Percentiles rank a stretch among this genome's conserved stretches.
phyloP scores from a whole-genome alignment of 2,888 invertebrate species.

The Microctonus hyperodae region DNA sequence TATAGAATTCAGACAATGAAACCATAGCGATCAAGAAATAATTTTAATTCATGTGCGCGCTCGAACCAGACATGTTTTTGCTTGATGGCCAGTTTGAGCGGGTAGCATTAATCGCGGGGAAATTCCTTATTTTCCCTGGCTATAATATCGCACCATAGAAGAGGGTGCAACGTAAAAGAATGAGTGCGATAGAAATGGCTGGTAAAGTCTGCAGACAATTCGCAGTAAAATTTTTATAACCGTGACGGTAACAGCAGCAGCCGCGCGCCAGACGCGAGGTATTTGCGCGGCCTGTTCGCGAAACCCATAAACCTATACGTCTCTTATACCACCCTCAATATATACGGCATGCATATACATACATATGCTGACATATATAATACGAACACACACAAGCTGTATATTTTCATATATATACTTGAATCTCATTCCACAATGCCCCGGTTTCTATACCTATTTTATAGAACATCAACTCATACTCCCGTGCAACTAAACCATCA shows the following conservation, averaged over 20 bases:
- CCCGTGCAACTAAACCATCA: slow-evolving; percentile 27
- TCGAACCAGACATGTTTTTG: slow-evolving; percentile 61
- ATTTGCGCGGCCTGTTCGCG: slow-evolving; percentile 56
- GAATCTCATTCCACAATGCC: slow-evolving; percentile 39
- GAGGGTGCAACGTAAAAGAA: slow-evolving; percentile 4
- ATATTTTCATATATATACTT: slow-evolving; percentile 33
- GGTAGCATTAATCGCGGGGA: slow-evolving; percentile 44
- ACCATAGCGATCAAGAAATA: too few species aligned
- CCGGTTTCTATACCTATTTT: slow-evolving; percentile 17
- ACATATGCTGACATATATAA: too few species aligned
- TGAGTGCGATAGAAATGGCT: neutral
- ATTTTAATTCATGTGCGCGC: too few species aligned
- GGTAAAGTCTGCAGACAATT: slow-evolving; percentile 61
- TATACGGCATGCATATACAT: neutral
- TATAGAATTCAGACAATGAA: too few species aligned
- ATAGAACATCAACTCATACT: slow-evolving; percentile 12
- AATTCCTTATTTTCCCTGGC: slow-evolving; percentile 59
- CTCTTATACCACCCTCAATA: slow-evolving; percentile 38
- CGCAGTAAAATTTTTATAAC: slow-evolving; percentile 63
- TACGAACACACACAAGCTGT: too few species aligned
- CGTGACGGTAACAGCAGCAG: slow-evolving; percentile 41
- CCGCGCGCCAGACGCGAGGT: slow-evolving; percentile 53
- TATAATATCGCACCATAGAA: slow-evolving; percentile 54
- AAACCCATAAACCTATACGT: slow-evolving; percentile 59
- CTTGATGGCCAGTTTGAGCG: slow-evolving; percentile 33